These are phyloP conservation scores for Pristiophorus japonicus DNA, from an alignment of 2,113 vertebrate species.

Conservation along the genomic window DNA sequence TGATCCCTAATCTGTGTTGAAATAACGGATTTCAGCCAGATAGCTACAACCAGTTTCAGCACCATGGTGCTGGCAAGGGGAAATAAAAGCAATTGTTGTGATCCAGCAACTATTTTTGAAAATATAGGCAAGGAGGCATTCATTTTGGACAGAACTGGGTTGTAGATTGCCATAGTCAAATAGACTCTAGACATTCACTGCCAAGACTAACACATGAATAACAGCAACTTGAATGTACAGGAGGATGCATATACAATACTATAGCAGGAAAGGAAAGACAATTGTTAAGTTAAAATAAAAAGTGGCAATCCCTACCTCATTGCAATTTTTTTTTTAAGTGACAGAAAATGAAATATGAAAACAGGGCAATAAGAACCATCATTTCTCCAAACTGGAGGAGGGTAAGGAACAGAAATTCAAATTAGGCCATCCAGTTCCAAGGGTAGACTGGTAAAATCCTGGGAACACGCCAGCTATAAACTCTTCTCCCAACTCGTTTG, in stretches of 20 bases:
- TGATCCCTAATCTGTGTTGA: not conserved
- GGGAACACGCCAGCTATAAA: not conserved
- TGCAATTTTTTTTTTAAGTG: not conserved
- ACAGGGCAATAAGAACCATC: not conserved
- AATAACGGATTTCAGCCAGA: not conserved
- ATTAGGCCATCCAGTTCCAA: not conserved
- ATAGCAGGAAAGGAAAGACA: not conserved
- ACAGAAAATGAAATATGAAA: not conserved
- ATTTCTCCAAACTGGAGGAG: not conserved
- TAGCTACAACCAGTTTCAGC: not conserved
- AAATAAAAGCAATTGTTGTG: not conserved
- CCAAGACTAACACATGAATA: not conserved
- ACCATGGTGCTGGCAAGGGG: not conserved
- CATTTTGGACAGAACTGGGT: not conserved
- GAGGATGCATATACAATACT: not conserved
- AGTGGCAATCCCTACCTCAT: not conserved
- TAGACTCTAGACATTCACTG: not conserved
- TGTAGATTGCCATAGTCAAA: not conserved
- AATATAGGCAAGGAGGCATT: not conserved
- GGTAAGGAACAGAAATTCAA: not conserved
- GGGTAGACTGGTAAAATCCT: not conserved
- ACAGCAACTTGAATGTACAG: not conserved
- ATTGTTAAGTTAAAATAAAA: not conserved
- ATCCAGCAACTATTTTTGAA: not conserved
- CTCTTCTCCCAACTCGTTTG: too few species aligned